Percentiles rank a stretch among this genome's conserved stretches.
Conservation (phyloP, 1,140 invertebrate species). For the Ganaspis sp. region DNA sequence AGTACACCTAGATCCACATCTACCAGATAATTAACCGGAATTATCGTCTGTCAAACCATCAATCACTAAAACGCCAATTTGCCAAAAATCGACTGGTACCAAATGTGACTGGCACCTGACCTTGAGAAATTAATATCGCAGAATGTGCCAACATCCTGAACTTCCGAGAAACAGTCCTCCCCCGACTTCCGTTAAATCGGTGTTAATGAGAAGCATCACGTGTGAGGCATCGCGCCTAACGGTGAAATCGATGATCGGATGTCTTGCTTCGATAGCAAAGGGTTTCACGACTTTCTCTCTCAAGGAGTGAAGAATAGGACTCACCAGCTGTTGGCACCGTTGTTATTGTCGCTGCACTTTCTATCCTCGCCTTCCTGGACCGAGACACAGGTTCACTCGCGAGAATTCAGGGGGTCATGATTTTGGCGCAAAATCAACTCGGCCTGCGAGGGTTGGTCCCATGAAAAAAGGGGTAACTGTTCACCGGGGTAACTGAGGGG, state of each 20-base stretch:
- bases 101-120: neutral
- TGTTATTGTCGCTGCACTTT: conserved; percentile 26
- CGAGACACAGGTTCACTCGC: conserved; percentile 9
- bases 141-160: neutral
- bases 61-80: too few species aligned
- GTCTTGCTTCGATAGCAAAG: conserved; percentile 27
- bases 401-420: neutral
- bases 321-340: conserved; percentile 27
- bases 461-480: neutral
- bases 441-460: neutral
- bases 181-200: conserved; percentile 18
- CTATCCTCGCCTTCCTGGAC: conserved; percentile 13
- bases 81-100: too few species aligned
- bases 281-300: conserved; percentile 15
- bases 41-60: too few species aligned
- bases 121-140: neutral
- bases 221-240: neutral
- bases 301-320: conserved; percentile 21
- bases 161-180: conserved; percentile 5
- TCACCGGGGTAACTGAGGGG: conserved; percentile 4
- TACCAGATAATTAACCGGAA: too few species aligned
- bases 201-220: conserved; percentile 25
- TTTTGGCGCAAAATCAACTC: neutral
- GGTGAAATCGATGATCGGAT: conserved; percentile 24
- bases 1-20: too few species aligned